These are phyloP conservation scores for Vollenhovia emeryi DNA, from an alignment of 1,140 invertebrate species.

Conservation along the genomic window DNA sequence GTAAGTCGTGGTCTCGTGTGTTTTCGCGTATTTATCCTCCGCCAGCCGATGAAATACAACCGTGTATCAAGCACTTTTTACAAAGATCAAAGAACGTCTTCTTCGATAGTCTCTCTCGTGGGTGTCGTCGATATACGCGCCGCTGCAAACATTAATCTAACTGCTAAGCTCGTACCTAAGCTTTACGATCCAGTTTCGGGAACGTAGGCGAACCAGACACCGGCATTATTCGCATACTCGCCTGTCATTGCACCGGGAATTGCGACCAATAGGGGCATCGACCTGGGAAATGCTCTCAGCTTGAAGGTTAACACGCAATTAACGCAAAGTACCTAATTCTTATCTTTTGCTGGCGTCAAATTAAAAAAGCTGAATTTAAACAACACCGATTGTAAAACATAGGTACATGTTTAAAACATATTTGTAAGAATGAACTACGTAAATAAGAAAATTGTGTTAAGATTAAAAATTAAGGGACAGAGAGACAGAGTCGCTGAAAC, in stretches of 20 bases:
- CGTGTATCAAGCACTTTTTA: background rate
- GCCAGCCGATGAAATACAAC: constrained; percentile 1
- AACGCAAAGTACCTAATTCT: background rate
- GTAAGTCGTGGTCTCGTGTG: background rate
- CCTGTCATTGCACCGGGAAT: background rate
- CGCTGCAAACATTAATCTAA: constrained; percentile 51
- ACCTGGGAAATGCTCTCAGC: background rate
- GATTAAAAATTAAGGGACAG: background rate
- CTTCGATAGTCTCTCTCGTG: background rate
- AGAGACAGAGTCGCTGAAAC: background rate
- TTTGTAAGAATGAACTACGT: background rate
- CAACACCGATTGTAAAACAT: background rate
- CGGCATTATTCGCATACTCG: constrained; percentile 26
- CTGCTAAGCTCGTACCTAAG: constrained; percentile 21
- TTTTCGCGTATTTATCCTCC: constrained; percentile 15
- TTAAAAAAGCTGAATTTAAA: background rate
- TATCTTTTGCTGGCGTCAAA: background rate
- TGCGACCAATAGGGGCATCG: background rate
- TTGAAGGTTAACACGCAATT: background rate
- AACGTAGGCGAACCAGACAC: constrained; percentile 26
- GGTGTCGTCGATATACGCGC: constrained; percentile 24
- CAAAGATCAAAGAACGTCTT: background rate
- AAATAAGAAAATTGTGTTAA: background rate
- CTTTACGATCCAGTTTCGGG: constrained; percentile 45
- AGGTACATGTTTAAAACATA: background rate